Conservation (phyloP, 2,888 invertebrate genomes). For the Hybos culiciformis region DNA sequence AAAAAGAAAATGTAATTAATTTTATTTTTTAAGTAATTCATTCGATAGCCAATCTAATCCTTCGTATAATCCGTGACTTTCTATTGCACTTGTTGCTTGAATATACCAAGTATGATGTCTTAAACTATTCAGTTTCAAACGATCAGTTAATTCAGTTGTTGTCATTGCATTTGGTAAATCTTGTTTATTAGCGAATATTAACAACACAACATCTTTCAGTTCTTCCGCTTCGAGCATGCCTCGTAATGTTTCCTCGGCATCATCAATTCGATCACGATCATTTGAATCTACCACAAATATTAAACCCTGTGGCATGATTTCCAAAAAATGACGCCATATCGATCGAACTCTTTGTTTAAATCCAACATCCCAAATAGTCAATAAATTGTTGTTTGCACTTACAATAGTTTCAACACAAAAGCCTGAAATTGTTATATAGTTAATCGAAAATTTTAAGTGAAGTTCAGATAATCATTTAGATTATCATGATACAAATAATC, state of each 20-base stretch:
- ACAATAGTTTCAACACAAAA: conserved; percentile 99
- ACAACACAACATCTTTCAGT: conserved; percentile 77
- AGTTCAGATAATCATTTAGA: too few species aligned
- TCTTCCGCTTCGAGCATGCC: conserved; percentile 90
- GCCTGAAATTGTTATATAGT: too few species aligned
- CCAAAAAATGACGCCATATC: conserved; percentile 97
- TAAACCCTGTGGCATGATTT: conserved; percentile 91
- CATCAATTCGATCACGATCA: conserved; percentile 85
- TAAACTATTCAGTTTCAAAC: conserved; percentile 72
- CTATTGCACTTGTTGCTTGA: conserved; percentile 91
- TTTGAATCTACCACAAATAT: conserved; percentile 98
- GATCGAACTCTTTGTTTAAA: conserved; percentile 97
- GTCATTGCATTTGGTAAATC: conserved; percentile 94
- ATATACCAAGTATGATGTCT: conserved; percentile 63
- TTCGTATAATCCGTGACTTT: conserved; percentile 90
- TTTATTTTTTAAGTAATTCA: conserved; percentile 78
- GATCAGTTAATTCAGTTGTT: conserved; percentile 86
- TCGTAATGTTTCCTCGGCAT: conserved; percentile 82
- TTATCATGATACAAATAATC: too few species aligned
- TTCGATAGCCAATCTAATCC: conserved; percentile 94
- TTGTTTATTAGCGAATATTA: conserved; percentile 97
- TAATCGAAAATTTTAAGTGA: too few species aligned
- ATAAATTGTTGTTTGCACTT: conserved; percentile 98
- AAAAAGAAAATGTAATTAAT: conserved; percentile 18
- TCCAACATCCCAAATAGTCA: conserved; percentile 99